Conservation (phyloP, 2,888 invertebrate species). For the Stomorhina lunata region DNA sequence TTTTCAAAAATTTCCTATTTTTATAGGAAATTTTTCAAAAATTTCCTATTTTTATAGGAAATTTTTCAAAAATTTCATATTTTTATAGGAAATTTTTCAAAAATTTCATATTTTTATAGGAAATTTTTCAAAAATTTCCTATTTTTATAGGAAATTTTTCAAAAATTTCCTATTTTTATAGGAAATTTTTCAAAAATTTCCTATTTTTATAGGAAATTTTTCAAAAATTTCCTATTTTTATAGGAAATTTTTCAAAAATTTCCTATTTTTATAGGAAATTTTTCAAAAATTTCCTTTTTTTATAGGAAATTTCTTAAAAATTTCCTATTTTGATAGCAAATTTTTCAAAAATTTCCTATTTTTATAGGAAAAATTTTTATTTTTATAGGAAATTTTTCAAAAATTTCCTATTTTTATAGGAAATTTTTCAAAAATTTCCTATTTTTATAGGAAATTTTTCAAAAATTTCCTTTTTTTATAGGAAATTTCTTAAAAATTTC, state of each 20-base stretch:
- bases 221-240: constrained; percentile 43
- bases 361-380: background rate
- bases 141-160: background rate
- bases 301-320: constrained; percentile 13
- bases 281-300: constrained; percentile 39
- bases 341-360: constrained; percentile 33
- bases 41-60: constrained; percentile 27
- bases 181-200: constrained; percentile 22
- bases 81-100: background rate
- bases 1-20: constrained; percentile 36
- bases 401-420: constrained; percentile 35
- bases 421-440: constrained; percentile 29
- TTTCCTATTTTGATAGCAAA: constrained; percentile 13
- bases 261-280: background rate
- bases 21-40: constrained; percentile 6
- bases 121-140: constrained; percentile 29
- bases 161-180: constrained; percentile 45
- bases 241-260: constrained; percentile 19
- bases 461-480: constrained; percentile 45
- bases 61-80: constrained; percentile 33
- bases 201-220: background rate
- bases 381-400: no score
- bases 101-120: constrained; percentile 37
- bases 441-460: background rate
- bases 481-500: constrained; percentile 22